Evolutionary conservation across 2,113 vertebrate genomes (phyloP), one percentile per base, ranked within the genome.

Genomic region (Sapayoa aenigma): DNA sequence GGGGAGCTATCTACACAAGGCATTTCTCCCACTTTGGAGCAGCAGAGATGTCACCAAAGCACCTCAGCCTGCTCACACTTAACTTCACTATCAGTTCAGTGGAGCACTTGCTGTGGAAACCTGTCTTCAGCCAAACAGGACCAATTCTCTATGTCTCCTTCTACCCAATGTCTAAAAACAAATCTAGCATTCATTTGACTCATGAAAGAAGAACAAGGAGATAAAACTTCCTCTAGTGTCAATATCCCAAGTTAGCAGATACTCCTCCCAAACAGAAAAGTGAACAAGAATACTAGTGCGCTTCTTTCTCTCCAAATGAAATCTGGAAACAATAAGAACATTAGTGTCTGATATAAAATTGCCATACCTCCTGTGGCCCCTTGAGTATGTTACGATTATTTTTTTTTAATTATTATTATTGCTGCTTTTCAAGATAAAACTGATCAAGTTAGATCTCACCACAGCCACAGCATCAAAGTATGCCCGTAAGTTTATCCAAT

Each of bases 1-100:
- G 2, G 1, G 2, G 3, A 50, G 2, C 3, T 47, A 37, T 68
- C n/a, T 53, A 27, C 44, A 27, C 0, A 2, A 58, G 16, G 3
- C 4, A 5, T 62, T 82, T 49, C 23, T 56, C 1, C 11, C 22
- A 16, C 21, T 63, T 21, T 5, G 3, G 20, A 75, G 12, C 6
- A 39, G 16, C 30, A 63, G 39, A 63, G 50, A 9, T 1, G 1
- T 6, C 18, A 59, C 23, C 28, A 44, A 41, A 89, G 13, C 4
- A 31, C 10, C 17, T 86, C 2, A 4, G 5, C 9, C 6, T 15
- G 9, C 47, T 31, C 39, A 53, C 2, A 3, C 2, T 56, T 41
- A 20, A 9, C 6, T 47, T 79, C 33, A 11, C 11, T 56, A 18
- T 21, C 7, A 53, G 15, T 27, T 63, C 55, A 17, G 16, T 31